These are phyloP conservation scores for Protula sp. DNA, from an alignment of 2,888 invertebrate species.

Conservation along the genomic window DNA sequence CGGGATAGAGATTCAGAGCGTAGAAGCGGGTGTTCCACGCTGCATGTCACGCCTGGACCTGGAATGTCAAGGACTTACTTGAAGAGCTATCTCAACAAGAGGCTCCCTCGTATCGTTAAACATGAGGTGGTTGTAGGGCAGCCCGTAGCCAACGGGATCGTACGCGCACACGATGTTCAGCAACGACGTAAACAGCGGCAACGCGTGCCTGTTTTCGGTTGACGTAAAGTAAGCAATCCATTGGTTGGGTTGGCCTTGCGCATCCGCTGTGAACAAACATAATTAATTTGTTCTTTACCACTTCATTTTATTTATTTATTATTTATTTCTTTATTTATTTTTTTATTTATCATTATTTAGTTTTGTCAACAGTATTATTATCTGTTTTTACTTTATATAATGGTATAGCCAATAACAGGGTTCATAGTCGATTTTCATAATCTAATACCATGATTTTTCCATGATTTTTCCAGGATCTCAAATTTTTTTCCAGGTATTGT, in stretches of 20 bases:
- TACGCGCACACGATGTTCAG: slow-evolving; percentile 95
- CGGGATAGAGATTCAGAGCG: too few species aligned
- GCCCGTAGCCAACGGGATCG: slow-evolving; percentile 94
- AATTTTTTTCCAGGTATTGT: too few species aligned
- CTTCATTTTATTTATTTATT: neutral
- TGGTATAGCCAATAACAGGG: too few species aligned
- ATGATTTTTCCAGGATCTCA: too few species aligned
- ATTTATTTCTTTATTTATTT: neutral
- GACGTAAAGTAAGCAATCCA: slow-evolving; percentile 66
- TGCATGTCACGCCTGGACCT: too few species aligned
- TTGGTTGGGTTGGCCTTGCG: slow-evolving; percentile 57
- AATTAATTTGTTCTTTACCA: too few species aligned
- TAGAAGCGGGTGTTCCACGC: too few species aligned
- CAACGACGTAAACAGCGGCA: slow-evolving; percentile 95
- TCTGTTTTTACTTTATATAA: too few species aligned
- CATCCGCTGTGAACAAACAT: slow-evolving; percentile 47
- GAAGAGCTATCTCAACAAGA: slow-evolving; percentile 23
- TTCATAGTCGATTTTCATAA: too few species aligned
- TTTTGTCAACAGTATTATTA: too few species aligned
- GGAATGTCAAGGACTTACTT: too few species aligned
- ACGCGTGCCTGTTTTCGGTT: slow-evolving; percentile 73
- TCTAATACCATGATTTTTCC: too few species aligned
- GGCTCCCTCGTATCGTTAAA: slow-evolving; percentile 72
- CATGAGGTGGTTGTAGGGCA: slow-evolving; percentile 94
- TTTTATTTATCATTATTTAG: neutral